Base-by-base conservation (phyloP, 30 jellyfish, hydroid and myxozoan genomes). In the Pelagia noctiluca region DNA sequence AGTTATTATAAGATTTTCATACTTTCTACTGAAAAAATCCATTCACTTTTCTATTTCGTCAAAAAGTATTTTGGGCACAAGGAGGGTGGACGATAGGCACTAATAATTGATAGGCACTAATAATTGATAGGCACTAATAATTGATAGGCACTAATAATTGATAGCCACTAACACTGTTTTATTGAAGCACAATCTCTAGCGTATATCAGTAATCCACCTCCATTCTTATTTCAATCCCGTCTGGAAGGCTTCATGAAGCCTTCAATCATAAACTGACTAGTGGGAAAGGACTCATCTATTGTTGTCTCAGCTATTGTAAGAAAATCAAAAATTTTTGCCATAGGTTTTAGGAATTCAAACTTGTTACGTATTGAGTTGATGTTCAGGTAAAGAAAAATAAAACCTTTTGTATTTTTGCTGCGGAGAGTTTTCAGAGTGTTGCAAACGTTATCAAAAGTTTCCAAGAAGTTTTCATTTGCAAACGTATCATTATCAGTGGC, bases 231-330 rank as follows among this genome's bases (percentile, higher is more conserved):
- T 36, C 86, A 54, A 79, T 63, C 90, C 35, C 48, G 48, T 35
- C 90, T 63, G 63, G 63, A 63, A 47, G 90, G 83, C 26, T 25
- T 30, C 83, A 11, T 63, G 48, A 79, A 76, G 46, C 85, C 90
- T 37, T 79, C 83, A 26, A 79, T 61, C 82, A 63, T 10, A 26
- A 79, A 63, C 48, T 79, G 85, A 60, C 72, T 64, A 63, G 86
- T 70, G 36, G 90, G 72, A 85, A 79, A 79, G 34, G 90, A 50
- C 72, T 54, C 52, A 79, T 79, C 86, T 1, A 34, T 63, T 64
- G 61, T 62, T 35, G 90, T 79, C 48, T 79, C 90, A 79, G 72
- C 35, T 28, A 76, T 33, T 4, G 23, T 35, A 32, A 76, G 62
- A 42, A 52, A 31, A 26, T 72, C 84, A 7, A 72, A 63, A 72